These are phyloP conservation scores for Eutrigla gurnardus DNA, from an alignment of 2,797 vertebrate species.

Conservation along the genomic window DNA sequence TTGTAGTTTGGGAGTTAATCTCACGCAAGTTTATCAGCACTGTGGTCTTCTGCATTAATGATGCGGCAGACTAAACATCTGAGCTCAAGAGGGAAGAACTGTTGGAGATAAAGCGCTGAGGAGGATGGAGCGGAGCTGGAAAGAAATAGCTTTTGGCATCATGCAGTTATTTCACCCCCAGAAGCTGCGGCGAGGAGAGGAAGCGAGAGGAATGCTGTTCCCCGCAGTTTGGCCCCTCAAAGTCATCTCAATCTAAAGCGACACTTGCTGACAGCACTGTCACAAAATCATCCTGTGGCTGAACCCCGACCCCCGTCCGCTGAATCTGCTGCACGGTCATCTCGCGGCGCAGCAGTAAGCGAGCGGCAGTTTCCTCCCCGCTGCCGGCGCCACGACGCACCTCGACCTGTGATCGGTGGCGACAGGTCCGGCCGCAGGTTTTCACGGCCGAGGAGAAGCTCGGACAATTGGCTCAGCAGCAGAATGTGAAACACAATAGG, in stretches of 20 bases:
- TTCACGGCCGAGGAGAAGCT: slow-evolving; percentile 30
- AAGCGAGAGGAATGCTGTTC: slow-evolving; percentile 41
- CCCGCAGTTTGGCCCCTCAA: slow-evolving; percentile 43
- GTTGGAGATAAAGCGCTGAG: slow-evolving; percentile 52
- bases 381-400: slow-evolving; percentile 34
- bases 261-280: slow-evolving; percentile 63
- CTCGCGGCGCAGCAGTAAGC: slow-evolving; percentile 18
- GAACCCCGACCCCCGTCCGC: slow-evolving; percentile 59
- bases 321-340: slow-evolving; percentile 36
- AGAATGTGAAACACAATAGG: slow-evolving; percentile 49
- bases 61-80: slow-evolving; percentile 58
- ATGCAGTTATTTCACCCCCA: slow-evolving; percentile 29
- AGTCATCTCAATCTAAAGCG: slow-evolving; percentile 66
- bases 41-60: slow-evolving; percentile 49
- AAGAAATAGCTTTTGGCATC: slow-evolving; percentile 64
- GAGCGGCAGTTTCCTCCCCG: slow-evolving; percentile 28
- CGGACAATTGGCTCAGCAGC: slow-evolving; percentile 59
- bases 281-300: slow-evolving; percentile 53
- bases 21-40: slow-evolving; percentile 60
- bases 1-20: slow-evolving; percentile 54
- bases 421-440: slow-evolving; percentile 56
- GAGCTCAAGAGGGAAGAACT: slow-evolving; percentile 27
- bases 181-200: slow-evolving; percentile 38
- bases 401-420: slow-evolving; percentile 45
- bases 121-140: slow-evolving; percentile 39